phyloP scores from a whole-genome alignment of 2,797 vertebrate genomes.

The Oreochromis grahami region DNA sequence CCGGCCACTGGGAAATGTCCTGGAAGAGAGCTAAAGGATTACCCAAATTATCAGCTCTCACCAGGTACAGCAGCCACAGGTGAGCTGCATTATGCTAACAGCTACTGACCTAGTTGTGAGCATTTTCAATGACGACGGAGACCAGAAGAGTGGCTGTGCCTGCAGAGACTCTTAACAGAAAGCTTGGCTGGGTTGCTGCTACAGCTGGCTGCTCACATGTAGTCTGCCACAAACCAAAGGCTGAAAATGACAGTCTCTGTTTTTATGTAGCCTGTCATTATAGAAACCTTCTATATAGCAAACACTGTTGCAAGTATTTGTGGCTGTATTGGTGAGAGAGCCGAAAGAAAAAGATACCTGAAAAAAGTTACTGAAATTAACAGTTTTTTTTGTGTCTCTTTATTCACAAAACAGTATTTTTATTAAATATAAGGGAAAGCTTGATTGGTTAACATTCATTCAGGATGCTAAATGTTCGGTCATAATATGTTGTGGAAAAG shows the following conservation, averaged over 20 bases:
- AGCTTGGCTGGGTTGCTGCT: neutral
- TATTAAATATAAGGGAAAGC: neutral
- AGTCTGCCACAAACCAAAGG: neutral
- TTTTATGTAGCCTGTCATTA: neutral
- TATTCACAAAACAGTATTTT: neutral
- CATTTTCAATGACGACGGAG: neutral
- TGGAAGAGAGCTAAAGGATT: constrained; percentile 11
- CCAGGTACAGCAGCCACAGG: constrained; percentile 31
- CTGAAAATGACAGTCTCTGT: neutral
- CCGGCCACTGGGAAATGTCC: neutral
- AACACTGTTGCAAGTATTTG: neutral
- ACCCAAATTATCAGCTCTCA: constrained; percentile 4
- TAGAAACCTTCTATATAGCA: neutral
- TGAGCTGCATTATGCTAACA: constrained; percentile 24
- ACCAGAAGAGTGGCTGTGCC: neutral
- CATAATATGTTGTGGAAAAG: neutral
- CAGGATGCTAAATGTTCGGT: neutral
- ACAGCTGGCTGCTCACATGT: neutral
- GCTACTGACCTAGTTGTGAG: constrained; percentile 40
- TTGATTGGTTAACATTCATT: neutral
- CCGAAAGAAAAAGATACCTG: neutral
- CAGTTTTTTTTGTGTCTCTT: neutral
- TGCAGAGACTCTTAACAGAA: neutral
- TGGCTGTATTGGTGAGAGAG: neutral
- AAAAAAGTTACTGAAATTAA: neutral